Evolutionary conservation across 2,113 vertebrate species (phyloP).

Genomic region (Eubucco bourcierii): DNA sequence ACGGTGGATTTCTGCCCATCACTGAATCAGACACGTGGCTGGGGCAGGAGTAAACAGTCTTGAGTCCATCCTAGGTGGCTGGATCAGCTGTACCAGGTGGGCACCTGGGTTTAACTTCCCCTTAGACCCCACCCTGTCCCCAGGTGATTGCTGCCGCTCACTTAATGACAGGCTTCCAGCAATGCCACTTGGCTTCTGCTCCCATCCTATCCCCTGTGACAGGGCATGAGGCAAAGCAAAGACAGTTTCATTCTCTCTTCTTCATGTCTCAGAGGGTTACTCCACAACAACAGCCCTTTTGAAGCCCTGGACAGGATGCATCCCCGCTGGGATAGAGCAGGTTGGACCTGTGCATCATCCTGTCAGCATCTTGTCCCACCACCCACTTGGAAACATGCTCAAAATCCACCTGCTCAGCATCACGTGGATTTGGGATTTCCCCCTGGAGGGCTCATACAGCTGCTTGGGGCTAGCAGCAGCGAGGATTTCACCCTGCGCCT

Average conservation of each 20-base stretch:
- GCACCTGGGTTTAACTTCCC: background rate
- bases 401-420: background rate
- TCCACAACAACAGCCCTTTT: background rate
- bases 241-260: background rate
- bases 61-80: background rate
- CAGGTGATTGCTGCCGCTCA: background rate
- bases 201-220: fast-evolving
- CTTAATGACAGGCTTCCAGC: background rate
- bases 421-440: background rate
- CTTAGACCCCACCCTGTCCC: background rate
- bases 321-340: background rate
- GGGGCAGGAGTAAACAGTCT: background rate
- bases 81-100: fast-evolving
- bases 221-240: background rate
- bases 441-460: background rate
- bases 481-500: background rate
- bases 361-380: background rate
- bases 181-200: background rate
- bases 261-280: background rate
- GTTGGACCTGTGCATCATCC: background rate
- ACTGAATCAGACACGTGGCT: background rate
- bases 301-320: background rate
- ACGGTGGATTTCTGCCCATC: background rate
- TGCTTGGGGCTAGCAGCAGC: fast-evolving
- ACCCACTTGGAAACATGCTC: background rate